Conservation (phyloP, 2,888 invertebrate species). For the Luffia ferchaultella region DNA sequence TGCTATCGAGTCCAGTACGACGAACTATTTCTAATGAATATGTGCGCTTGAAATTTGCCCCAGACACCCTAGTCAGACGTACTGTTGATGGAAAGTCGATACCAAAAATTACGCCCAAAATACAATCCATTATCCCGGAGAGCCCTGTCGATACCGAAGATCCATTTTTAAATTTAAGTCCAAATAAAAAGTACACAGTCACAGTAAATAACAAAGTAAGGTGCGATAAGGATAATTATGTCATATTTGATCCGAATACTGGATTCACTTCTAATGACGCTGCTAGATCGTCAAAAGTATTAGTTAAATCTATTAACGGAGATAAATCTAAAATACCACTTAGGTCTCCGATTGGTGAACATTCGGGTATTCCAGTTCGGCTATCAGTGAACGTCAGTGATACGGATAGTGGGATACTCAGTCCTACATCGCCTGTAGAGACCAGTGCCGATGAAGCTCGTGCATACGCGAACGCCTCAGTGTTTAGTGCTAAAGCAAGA, state of each 20-base stretch:
- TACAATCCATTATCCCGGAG: slow-evolving; percentile 60
- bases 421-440: slow-evolving; percentile 69
- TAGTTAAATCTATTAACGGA: slow-evolving; percentile 32
- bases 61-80: slow-evolving; percentile 48
- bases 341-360: slow-evolving; percentile 42
- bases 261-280: slow-evolving; percentile 46
- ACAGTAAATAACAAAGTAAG: slow-evolving; percentile 58
- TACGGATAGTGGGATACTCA: slow-evolving; percentile 71
- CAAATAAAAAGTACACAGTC: slow-evolving; percentile 61
- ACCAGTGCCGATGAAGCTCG: slow-evolving; percentile 36
- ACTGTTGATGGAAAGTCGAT: slow-evolving; percentile 53
- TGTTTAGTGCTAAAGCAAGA: slow-evolving; percentile 42
- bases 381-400: slow-evolving; percentile 63
- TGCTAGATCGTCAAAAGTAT: slow-evolving; percentile 29
- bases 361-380: slow-evolving; percentile 26
- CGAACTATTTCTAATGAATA: slow-evolving; percentile 62
- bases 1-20: slow-evolving; percentile 45
- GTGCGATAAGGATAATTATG: slow-evolving; percentile 62
- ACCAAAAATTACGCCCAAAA: slow-evolving; percentile 56
- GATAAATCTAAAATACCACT: slow-evolving; percentile 43
- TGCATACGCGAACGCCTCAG: slow-evolving; percentile 45
- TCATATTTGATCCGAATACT: slow-evolving; percentile 55
- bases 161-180: slow-evolving; percentile 54
- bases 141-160: slow-evolving; percentile 58
- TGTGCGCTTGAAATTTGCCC: slow-evolving; percentile 49